Conservation (phyloP, 2,797 vertebrate genomes). For the Gadopsis marmoratus region DNA sequence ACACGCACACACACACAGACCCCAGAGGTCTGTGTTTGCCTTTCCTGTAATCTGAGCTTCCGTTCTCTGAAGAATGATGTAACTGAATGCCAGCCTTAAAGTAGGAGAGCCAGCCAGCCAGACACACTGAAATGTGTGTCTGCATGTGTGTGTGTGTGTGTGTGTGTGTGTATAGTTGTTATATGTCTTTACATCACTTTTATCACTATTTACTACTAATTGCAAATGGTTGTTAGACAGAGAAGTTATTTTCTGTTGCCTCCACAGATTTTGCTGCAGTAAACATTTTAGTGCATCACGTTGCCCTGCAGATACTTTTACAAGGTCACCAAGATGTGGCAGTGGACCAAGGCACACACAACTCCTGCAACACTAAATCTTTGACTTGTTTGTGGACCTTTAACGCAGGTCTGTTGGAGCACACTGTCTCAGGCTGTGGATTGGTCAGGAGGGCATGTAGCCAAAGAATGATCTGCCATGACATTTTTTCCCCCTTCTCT, state of each 20-base stretch:
- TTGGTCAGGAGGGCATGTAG: slow-evolving; percentile 35
- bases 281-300: slow-evolving; percentile 81
- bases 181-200: slow-evolving; percentile 62
- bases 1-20: slow-evolving; percentile 61
- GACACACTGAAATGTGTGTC: slow-evolving; percentile 53
- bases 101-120: slow-evolving; percentile 68
- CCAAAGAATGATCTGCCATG: slow-evolving; percentile 2
- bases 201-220: slow-evolving; percentile 61
- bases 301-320: slow-evolving; percentile 83
- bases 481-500: neutral
- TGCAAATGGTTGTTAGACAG: slow-evolving; percentile 38
- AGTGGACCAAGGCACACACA: slow-evolving; percentile 74
- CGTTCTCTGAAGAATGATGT: slow-evolving; percentile 86
- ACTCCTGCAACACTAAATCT: slow-evolving; percentile 66
- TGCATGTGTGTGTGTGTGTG: slow-evolving; percentile 2
- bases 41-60: slow-evolving; percentile 89
- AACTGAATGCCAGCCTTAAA: slow-evolving; percentile 83
- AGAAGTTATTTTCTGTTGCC: slow-evolving; percentile 34
- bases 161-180: slow-evolving; percentile 35
- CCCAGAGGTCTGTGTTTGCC: slow-evolving; percentile 84
- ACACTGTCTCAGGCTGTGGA: slow-evolving; percentile 5
- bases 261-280: slow-evolving; percentile 44
- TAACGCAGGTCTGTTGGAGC: slow-evolving; percentile 39
- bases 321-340: slow-evolving; percentile 84
- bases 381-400: slow-evolving; percentile 51